Base-by-base conservation (phyloP, 2,888 invertebrate species). In the Brachyptera risi region DNA sequence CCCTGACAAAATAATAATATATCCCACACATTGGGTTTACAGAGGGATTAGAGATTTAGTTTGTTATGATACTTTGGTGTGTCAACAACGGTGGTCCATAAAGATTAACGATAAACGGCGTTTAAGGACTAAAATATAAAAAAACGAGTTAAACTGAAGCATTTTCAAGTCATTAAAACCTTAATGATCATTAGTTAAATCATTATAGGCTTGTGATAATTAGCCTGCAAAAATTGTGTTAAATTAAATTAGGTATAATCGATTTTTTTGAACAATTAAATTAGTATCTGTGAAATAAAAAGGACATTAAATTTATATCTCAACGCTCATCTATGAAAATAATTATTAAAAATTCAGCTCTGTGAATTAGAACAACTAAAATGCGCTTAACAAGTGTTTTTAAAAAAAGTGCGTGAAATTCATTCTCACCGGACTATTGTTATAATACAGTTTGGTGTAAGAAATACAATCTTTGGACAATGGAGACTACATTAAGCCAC, bases 11-110 rank as follows among this genome's bases (percentile, higher is more conserved):
- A 17, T 19, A 37, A 17, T 17, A n/a, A 11, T 4, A 15, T 15
- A n/a, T n/a, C 11, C 19, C 37, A 19, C 9, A 51, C 50, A 27
- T 31, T 27, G 50, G 9, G 27, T 27, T 26, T 5, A 31, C 13
- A n/a, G 13, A 9, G 50, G 27, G 19, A 21, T 13, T 35, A 54
- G 54, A 21, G 54, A 23, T 21, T 54, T 37, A 54, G 54, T 54
- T 19, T 37, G 35, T 54, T 17, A 37, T 54, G 19, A 35, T 54
- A 21, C 1, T n/a, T 37, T 17, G 4, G 11, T 1, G 54, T 54
- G 54, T 37, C 35, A 23, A 54, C 37, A 54, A 13, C 50, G 11
- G 31, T n/a, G 3, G 47, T 38, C 17, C 17, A n/a, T n/a, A 15
- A 17, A 5, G 17, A 38, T 15, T n/a, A 38, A 17, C 13, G n/a